Conservation (phyloP, 2,888 invertebrate genomes). For the Drosophila robusta region DNA sequence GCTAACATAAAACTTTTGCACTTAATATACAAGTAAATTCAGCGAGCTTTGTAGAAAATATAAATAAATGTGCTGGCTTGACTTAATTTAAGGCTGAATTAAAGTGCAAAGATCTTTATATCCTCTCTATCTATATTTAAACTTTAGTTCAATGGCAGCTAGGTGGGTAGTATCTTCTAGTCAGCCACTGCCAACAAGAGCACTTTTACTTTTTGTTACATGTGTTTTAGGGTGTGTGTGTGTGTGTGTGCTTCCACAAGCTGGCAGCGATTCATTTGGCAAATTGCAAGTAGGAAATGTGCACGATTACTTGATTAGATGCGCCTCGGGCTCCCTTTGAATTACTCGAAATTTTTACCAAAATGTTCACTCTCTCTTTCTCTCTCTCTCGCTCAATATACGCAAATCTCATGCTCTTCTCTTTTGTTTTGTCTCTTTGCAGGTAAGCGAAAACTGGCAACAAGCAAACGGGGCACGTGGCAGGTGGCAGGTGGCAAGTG, state of each 20-base stretch:
- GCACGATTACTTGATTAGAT: conserved; percentile 57
- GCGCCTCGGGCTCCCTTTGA: conserved; percentile 14
- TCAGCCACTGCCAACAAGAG: not conserved
- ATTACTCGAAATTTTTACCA: conserved; percentile 12
- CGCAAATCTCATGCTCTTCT: not conserved
- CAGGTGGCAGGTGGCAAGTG: conserved; percentile 19
- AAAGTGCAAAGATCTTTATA: too few species aligned
- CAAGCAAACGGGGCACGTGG: conserved; percentile 11
- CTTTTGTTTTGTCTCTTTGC: conserved; percentile 24
- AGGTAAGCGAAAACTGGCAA: conserved; percentile 53
- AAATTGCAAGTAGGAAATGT: conserved; percentile 55
- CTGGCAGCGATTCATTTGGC: conserved; percentile 61
- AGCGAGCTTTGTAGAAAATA: too few species aligned
- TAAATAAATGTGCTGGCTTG: too few species aligned
- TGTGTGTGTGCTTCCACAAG: conserved; percentile 26
- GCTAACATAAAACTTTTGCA: too few species aligned
- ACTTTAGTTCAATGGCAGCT: too few species aligned
- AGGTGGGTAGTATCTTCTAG: not conserved
- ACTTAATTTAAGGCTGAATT: too few species aligned
- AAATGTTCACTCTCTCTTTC: not conserved
- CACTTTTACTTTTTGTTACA: conserved; percentile 11
- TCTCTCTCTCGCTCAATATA: not conserved
- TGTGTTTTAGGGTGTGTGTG: not conserved
- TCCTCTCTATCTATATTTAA: too few species aligned
- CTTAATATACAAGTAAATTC: too few species aligned